Evolutionary conservation across 2,113 vertebrate genomes (phyloP).

Genomic region (Myodes glareolus): DNA sequence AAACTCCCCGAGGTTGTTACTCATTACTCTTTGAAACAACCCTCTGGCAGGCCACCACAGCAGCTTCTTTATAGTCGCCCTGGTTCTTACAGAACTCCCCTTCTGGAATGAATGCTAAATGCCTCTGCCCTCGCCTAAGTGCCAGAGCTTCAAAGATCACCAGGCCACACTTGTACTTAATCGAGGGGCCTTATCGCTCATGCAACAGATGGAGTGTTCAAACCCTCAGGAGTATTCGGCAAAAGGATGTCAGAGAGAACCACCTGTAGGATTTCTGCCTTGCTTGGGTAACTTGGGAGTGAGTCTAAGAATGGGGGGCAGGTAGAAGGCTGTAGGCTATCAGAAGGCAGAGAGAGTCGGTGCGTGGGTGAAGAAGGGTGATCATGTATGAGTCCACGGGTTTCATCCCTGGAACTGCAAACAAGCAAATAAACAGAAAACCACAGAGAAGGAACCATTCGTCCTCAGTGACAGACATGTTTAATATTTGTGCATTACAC

Average conservation of each 20-base stretch:
- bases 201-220: not conserved
- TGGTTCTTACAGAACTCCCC: not conserved
- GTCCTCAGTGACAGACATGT: not conserved
- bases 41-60: not conserved
- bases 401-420: not conserved
- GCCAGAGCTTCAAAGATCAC: not conserved
- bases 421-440: not conserved
- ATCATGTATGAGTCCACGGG: too few species aligned
- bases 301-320: not conserved
- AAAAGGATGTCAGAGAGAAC: not conserved
- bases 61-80: not conserved
- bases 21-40: too few species aligned
- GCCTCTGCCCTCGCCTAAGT: not conserved
- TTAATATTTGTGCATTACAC: not conserved
- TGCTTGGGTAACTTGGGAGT: not conserved
- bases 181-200: not conserved
- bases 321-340: not conserved
- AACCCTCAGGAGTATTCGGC: rapidly evolving
- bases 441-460: not conserved
- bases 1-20: not conserved
- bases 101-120: not conserved
- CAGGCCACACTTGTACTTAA: not conserved
- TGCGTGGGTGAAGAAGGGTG: not conserved
- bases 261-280: not conserved
- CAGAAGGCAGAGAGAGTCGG: not conserved